These are phyloP conservation scores for Rhyzopertha dominica DNA, from an alignment of 1,140 invertebrate species.

Conservation along the genomic window DNA sequence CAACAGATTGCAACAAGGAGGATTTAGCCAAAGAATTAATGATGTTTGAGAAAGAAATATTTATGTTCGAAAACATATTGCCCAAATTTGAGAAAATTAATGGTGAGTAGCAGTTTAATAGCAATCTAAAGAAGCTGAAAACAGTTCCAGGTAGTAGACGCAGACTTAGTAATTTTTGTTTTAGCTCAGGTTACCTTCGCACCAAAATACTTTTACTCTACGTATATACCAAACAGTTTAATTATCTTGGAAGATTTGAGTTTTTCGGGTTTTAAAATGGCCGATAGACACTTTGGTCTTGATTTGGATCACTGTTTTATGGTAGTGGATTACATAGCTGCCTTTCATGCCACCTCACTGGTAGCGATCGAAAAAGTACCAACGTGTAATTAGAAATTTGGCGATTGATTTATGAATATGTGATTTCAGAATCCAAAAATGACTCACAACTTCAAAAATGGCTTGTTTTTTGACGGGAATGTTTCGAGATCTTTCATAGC, in stretches of 20 bases:
- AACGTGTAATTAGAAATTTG: not conserved
- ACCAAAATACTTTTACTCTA: slow-evolving; percentile 37
- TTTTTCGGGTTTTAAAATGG: slow-evolving; percentile 52
- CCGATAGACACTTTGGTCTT: slow-evolving; percentile 49
- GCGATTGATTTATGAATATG: not conserved
- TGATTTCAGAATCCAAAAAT: slow-evolving; percentile 47
- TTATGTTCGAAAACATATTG: slow-evolving; percentile 33
- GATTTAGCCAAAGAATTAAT: slow-evolving; percentile 30
- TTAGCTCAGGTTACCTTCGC: slow-evolving; percentile 24
- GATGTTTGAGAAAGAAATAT: slow-evolving; percentile 36
- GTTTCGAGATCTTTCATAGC: slow-evolving; percentile 36
- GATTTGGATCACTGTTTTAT: slow-evolving; percentile 49
- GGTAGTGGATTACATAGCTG: slow-evolving; percentile 52
- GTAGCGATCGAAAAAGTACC: slow-evolving; percentile 50
- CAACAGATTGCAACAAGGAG: too few relatives aligned
- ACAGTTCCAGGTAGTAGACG: not conserved
- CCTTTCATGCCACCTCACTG: slow-evolving; percentile 54
- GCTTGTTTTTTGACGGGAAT: slow-evolving; percentile 41
- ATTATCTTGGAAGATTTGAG: slow-evolving; percentile 53
- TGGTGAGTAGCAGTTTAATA: slow-evolving; percentile 20
- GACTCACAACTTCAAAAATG: slow-evolving; percentile 37
- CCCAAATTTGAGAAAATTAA: slow-evolving; percentile 30
- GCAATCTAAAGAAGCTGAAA: not conserved
- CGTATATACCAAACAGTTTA: slow-evolving; percentile 41
- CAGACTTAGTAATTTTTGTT: slow-evolving; percentile 4